Evolutionary conservation across 2,888 invertebrate genomes (phyloP).

Genomic region (Drosophila meridiana): DNA sequence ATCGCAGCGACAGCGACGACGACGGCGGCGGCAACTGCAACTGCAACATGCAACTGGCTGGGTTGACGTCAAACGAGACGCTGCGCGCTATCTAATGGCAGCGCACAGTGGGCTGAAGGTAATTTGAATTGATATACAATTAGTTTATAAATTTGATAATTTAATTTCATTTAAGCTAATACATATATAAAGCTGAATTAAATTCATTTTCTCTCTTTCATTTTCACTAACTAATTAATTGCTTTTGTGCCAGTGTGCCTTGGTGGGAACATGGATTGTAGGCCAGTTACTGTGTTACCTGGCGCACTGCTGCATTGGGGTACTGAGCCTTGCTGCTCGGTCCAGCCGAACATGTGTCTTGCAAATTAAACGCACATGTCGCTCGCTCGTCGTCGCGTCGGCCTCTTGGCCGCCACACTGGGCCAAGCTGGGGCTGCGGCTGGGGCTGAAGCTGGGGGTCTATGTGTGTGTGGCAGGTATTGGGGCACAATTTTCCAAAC

Average conservation of each 20-base stretch:
- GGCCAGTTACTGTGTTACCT: slow-evolving; percentile 52
- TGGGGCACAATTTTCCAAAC: slow-evolving; percentile 44
- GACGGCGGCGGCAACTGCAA: slow-evolving; percentile 46
- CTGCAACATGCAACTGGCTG: slow-evolving; percentile 50
- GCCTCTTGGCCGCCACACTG: slow-evolving; percentile 12
- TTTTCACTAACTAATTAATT: neutral
- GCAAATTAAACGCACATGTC: slow-evolving; percentile 84
- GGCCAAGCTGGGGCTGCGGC: neutral
- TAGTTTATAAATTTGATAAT: neutral
- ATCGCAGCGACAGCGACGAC: slow-evolving; percentile 72
- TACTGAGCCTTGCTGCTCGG: slow-evolving; percentile 19
- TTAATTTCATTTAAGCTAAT: neutral
- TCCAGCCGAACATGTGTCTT: slow-evolving; percentile 73
- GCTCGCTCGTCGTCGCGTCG: slow-evolving; percentile 41
- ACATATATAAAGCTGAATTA: no score
- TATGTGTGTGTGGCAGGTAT: slow-evolving; percentile 12
- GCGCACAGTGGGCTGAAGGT: slow-evolving; percentile 48
- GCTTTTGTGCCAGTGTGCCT: slow-evolving; percentile 30
- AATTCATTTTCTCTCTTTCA: neutral
- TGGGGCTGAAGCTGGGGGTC: neutral
- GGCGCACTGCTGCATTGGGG: slow-evolving; percentile 14
- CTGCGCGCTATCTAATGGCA: slow-evolving; percentile 54
- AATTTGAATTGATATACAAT: neutral
- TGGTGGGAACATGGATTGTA: slow-evolving; percentile 35
- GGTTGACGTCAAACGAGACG: slow-evolving; percentile 31